Conservation (phyloP, 2,888 invertebrate genomes). For the Ormyrus labotus region DNA sequence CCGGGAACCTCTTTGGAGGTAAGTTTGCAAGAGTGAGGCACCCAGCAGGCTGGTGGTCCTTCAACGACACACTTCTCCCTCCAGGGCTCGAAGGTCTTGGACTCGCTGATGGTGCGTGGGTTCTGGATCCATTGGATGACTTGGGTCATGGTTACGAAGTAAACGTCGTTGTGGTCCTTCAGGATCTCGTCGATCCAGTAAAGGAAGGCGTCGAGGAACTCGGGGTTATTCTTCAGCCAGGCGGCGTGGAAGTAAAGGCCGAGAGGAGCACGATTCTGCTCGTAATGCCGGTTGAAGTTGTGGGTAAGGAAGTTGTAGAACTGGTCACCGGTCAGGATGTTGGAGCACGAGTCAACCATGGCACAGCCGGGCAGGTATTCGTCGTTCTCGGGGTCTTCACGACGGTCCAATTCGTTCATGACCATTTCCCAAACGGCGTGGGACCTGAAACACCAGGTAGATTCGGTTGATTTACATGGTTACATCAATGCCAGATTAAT, state of each 20-base stretch:
- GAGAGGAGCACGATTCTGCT: slow-evolving; percentile 91
- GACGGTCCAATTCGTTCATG: slow-evolving; percentile 93
- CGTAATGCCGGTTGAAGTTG: slow-evolving; percentile 94
- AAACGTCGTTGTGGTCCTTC: slow-evolving; percentile 91
- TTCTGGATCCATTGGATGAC: slow-evolving; percentile 97
- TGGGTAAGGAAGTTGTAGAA: slow-evolving; percentile 96
- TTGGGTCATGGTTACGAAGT: slow-evolving; percentile 97
- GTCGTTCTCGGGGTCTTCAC: slow-evolving; percentile 92
- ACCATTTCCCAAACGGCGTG: slow-evolving; percentile 98
- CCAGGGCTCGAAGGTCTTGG: slow-evolving; percentile 95
- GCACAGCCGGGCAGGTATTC: slow-evolving; percentile 94
- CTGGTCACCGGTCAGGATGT: slow-evolving; percentile 93
- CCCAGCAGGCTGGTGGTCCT: slow-evolving; percentile 89
- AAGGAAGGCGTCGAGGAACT: slow-evolving; percentile 93
- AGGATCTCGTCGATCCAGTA: slow-evolving; percentile 95
- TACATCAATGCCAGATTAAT: not conserved
- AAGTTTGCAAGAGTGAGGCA: slow-evolving; percentile 93
- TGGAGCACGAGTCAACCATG: slow-evolving; percentile 96
- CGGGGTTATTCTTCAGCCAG: slow-evolving; percentile 94
- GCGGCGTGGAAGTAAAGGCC: slow-evolving; percentile 96
- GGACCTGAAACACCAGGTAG: slow-evolving; percentile 75
- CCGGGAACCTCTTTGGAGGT: slow-evolving; percentile 95
- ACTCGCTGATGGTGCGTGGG: slow-evolving; percentile 88
- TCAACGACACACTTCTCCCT: slow-evolving; percentile 95
- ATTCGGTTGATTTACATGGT: not conserved